Conservation (phyloP, 1,140 invertebrate species). For the Tetragonula clypearis region DNA sequence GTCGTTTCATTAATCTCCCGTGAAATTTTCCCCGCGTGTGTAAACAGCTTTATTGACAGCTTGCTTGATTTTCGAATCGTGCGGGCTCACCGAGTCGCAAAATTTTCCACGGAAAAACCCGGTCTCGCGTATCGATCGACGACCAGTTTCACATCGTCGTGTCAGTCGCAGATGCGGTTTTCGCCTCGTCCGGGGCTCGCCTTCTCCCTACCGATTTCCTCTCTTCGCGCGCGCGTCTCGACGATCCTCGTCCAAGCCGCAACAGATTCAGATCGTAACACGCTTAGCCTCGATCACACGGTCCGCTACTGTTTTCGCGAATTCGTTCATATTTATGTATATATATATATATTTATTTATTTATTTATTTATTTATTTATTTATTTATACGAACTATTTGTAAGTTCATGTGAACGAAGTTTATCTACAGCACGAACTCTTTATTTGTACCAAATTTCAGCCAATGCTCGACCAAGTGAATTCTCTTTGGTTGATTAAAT, state of each 20-base stretch:
- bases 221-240: not conserved
- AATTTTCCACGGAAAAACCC: constrained; percentile 57
- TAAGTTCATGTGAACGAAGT: too few species aligned
- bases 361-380: too few species aligned
- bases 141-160: constrained; percentile 37
- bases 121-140: constrained; percentile 19
- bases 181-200: not conserved
- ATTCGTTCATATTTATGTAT: too few species aligned
- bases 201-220: constrained; percentile 13
- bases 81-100: constrained; percentile 59
- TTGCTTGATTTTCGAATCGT: constrained; percentile 37
- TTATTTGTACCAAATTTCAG: too few species aligned
- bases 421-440: too few species aligned
- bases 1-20: constrained; percentile 76
- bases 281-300: not conserved
- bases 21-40: constrained; percentile 71
- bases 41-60: constrained; percentile 75
- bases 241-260: too few species aligned
- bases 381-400: too few species aligned
- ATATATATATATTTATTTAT: too few species aligned
- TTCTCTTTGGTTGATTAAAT: too few species aligned
- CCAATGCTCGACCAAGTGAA: too few species aligned
- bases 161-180: constrained; percentile 61
- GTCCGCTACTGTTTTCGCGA: not conserved
- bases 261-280: too few species aligned